phyloP scores from a whole-genome alignment of 2,888 invertebrate species.

The Cistogaster globosa region DNA sequence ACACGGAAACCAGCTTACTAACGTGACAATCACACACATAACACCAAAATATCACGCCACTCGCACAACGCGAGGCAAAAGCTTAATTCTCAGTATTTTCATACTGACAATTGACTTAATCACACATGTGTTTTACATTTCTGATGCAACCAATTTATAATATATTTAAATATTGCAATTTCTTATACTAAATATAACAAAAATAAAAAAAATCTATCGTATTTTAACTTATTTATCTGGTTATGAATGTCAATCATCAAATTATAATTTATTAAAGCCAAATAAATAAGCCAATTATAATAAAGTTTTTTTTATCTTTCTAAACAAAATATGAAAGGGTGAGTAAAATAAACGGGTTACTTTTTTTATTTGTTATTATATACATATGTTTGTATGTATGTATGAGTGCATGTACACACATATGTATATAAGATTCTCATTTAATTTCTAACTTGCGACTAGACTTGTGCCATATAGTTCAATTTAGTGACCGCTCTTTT shows the following conservation, averaged over 20 bases:
- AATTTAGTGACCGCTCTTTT: no score
- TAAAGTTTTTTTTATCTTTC: slow-evolving; percentile 42
- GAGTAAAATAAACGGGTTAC: background rate
- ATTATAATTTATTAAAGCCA: slow-evolving; percentile 55
- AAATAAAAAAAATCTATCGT: slow-evolving; percentile 3
- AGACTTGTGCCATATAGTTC: no score
- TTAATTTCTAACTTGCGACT: no score
- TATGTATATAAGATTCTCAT: no score
- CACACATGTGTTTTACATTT: background rate
- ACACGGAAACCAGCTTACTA: no score
- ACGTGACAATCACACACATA: no score
- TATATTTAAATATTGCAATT: slow-evolving; percentile 14
- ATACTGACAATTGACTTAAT: no score
- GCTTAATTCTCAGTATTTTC: no score
- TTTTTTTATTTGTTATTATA: background rate
- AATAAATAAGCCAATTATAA: slow-evolving; percentile 43
- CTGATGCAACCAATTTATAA: slow-evolving; percentile 51
- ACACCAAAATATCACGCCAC: no score
- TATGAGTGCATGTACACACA: no score
- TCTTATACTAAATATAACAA: background rate
- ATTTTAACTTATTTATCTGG: slow-evolving; percentile 14
- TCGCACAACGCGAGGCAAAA: no score
- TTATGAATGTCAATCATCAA: slow-evolving; percentile 53
- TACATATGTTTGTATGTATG: background rate
- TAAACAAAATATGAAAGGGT: slow-evolving; percentile 2